These are phyloP conservation scores for Cnemophilus loriae DNA, from an alignment of 2,113 vertebrate genomes.

Conservation along the genomic window DNA sequence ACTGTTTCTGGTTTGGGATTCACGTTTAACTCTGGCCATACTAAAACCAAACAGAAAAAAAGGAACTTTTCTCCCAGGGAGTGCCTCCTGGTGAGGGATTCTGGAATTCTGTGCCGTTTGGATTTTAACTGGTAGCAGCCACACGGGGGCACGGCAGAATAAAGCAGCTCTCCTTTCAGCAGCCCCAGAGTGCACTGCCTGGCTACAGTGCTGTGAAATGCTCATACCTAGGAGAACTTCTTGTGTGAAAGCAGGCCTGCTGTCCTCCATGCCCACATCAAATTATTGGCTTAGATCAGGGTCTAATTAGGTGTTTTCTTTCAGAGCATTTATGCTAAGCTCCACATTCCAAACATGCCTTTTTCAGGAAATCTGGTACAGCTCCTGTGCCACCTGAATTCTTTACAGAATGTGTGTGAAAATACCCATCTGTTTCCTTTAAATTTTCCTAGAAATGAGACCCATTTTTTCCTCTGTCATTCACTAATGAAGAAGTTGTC, in stretches of 20 bases:
- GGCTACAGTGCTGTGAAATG: not conserved
- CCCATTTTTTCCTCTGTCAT: not conserved
- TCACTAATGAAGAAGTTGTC: not conserved
- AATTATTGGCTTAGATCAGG: not conserved
- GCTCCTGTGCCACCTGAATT: not conserved
- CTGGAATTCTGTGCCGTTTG: not conserved
- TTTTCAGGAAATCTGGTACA: not conserved
- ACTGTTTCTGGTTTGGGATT: not conserved
- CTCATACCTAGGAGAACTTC: not conserved
- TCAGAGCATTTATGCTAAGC: not conserved
- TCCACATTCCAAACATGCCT: not conserved
- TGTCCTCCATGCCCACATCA: not conserved
- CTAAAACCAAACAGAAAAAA: not conserved
- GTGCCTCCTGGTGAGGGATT: not conserved
- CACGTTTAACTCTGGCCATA: not conserved
- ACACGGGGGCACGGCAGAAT: not conserved
- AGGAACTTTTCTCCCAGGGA: not conserved
- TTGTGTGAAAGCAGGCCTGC: not conserved
- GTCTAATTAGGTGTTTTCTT: not conserved
- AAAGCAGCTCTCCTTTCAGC: not conserved
- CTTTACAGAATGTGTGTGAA: not conserved
- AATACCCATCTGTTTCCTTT: not conserved
- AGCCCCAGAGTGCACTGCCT: not conserved
- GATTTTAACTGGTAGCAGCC: not conserved
- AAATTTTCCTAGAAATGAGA: not conserved